Base-by-base conservation (phyloP, 2,797 vertebrate genomes). In the Propithecus deckenii region DNA sequence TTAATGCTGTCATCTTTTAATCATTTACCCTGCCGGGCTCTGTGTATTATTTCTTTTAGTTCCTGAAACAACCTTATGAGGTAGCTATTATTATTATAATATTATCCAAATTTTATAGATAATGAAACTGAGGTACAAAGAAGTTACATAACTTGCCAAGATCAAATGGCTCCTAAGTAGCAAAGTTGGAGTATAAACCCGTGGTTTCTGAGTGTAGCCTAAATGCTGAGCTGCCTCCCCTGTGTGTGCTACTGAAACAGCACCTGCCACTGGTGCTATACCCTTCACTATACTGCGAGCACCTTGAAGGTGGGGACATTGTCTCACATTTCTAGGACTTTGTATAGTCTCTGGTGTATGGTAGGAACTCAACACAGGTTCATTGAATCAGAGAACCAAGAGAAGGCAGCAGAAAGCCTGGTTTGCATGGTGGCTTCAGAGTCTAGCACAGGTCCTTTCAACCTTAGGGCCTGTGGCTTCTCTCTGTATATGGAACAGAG, bases 31-130 rank as follows among this genome's bases (percentile, higher is more conserved):
- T 84, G 50, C 43, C 11, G 13, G 75, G 13, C 20, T 50, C 41
- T 41, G 14, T 72, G 7, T 38, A 52, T 52, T 20, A 32, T 41
- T 75, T 30, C 32, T 52, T 92, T 63, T 80, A 41, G 48, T 85
- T 88, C n/a, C 71, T 15, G 41, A 75, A 89, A 48, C 85, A 80
- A 23, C 78, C 30, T 81, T 50, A 32, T 12, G 50, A 75, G 52
- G 7, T 71, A 87, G 32, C 41, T 7, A 1, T 72, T 5, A 18
- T 38, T 5, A 3, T 48, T 28, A 78, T 30, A 52, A 52, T 15
- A 3, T 48, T 28, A 65, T 30, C 50, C 6, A 32, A 2, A 5
- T 32, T 86, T 59, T 69, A 28, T 61, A 80, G 71, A 28, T 35
- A 52, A 65, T 71, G 55, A 65, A 61, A 63, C 78, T 14, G 30